Evolutionary conservation across 2,113 vertebrate genomes (phyloP).

Genomic region (Sphaerodactylus townsendi): DNA sequence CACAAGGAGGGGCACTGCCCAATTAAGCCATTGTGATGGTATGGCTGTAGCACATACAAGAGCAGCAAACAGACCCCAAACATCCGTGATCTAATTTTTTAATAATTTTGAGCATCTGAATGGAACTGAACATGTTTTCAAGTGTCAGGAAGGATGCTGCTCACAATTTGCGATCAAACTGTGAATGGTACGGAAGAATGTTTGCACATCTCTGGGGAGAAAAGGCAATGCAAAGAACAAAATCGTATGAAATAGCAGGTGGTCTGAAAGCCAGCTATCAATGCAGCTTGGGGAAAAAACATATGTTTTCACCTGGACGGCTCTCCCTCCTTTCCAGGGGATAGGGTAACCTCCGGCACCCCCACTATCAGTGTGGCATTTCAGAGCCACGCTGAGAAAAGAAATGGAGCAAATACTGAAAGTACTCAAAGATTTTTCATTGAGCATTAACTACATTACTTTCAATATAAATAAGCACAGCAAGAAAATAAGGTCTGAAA

Average conservation of each 20-base stretch:
- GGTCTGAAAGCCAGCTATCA: conserved; percentile 14
- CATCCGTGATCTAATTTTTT: no score
- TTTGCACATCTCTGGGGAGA: conserved; percentile 11
- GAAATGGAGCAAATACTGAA: conserved; percentile 27
- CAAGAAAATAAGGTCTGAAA: conserved; percentile 26
- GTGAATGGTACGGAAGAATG: no score
- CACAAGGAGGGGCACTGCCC: no score
- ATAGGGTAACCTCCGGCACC: conserved; percentile 20
- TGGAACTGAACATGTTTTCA: no score
- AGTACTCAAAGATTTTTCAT: conserved; percentile 3
- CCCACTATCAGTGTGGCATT: conserved; percentile 1
- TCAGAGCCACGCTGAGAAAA: conserved; percentile 13
- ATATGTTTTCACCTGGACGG: background rate
- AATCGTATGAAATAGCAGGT: background rate
- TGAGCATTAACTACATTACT: conserved; percentile 20
- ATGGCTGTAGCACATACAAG: no score
- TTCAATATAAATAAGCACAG: conserved; percentile 24
- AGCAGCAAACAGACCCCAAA: no score
- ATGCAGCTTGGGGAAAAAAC: background rate
- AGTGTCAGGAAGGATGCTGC: no score
- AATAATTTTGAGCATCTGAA: no score
- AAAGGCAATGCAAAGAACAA: background rate
- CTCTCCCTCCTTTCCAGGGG: background rate
- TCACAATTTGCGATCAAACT: no score
- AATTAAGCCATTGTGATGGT: no score